Percentiles rank a stretch among this genome's conserved stretches.
phyloP scores from a whole-genome alignment of 2,888 invertebrate genomes.

The Eupithecia dodoneata region DNA sequence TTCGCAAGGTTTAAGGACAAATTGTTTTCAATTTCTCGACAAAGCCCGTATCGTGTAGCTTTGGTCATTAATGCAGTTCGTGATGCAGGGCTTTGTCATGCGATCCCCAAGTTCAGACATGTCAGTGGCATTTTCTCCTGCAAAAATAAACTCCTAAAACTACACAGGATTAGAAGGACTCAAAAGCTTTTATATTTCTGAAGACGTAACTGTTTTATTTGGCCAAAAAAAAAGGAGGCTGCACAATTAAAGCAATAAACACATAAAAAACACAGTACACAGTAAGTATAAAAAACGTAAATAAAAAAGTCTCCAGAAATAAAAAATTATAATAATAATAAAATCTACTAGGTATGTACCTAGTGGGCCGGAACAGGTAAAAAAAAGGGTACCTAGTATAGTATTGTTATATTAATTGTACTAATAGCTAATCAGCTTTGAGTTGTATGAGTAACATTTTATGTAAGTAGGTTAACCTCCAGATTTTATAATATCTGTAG shows the following conservation, averaged over 20 bases:
- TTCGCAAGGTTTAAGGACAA: slow-evolving; percentile 16
- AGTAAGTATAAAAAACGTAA: too few species aligned
- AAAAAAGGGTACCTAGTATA: too few species aligned
- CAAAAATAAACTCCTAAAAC: slow-evolving; percentile 11
- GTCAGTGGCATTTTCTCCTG: slow-evolving; percentile 20
- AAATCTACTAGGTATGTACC: too few species aligned
- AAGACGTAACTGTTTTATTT: not conserved
- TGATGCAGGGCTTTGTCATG: slow-evolving; percentile 53
- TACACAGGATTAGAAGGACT: not conserved
- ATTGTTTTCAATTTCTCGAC: slow-evolving; percentile 24
- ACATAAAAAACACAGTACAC: too few species aligned
- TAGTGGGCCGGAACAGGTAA: too few species aligned
- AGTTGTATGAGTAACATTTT: not conserved
- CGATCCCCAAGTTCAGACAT: slow-evolving; percentile 22
- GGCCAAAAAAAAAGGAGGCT: too few species aligned
- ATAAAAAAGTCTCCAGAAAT: too few species aligned
- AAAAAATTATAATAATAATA: too few species aligned
- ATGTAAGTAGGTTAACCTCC: not conserved
- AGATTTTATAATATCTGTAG: not conserved
- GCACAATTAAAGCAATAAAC: too few species aligned
- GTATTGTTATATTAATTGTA: too few species aligned
- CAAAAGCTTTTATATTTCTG: not conserved
- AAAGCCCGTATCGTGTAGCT: slow-evolving; percentile 31
- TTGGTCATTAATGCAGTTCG: slow-evolving; percentile 54
- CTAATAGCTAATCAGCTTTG: not conserved